Base-by-base conservation (phyloP, 2,888 invertebrate genomes). In the Agrilus biguttatus region DNA sequence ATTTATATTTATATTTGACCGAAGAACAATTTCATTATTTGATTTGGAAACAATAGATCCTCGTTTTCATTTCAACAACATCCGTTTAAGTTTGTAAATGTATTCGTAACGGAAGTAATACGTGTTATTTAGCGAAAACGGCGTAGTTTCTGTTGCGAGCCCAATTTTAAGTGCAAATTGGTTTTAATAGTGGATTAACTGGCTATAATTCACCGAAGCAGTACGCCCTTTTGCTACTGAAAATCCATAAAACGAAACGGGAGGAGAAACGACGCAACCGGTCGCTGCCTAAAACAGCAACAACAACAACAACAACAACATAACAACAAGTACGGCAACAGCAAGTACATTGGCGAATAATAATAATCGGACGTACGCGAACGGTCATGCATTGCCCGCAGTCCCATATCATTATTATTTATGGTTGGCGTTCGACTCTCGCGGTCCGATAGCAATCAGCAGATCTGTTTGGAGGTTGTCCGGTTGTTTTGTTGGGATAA, bases 401-500 rank as follows among this genome's bases (percentile, higher is more conserved):
- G 45, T 45, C 47, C 46, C 49, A 51, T 49, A 49, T 49, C 43
- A 47, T 49, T 50, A 50, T 49, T 50, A 50, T 50, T 51, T 51
- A 50, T 49, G 45, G 47, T 40, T 41, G 37, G 45, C 47, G 50
- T 50, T 45, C 43, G 49, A 45, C 43, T 47, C 45, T 45, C 43
- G 45, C 42, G 44, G 37, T 42, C 37, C 47, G 53, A 53, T 53
- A 51, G 49, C 50, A 50, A 54, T 54, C 54, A 51, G 44, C 47
- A 49, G 48, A 54, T 52, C 53, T 54, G 52, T 53, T 52, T 51
- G 46, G 50, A 49, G 49, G 51, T 52, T 52, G 53, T 53, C 50
- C 51, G 49, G 52, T 54, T 53, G 54, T 54, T 54, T 53, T 52
- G 53, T 53, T 54, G 49, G 49, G 52, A 54, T 54, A 54, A 54